phyloP scores from a whole-genome alignment of 2,797 vertebrate species.

The Coilia nasus region DNA sequence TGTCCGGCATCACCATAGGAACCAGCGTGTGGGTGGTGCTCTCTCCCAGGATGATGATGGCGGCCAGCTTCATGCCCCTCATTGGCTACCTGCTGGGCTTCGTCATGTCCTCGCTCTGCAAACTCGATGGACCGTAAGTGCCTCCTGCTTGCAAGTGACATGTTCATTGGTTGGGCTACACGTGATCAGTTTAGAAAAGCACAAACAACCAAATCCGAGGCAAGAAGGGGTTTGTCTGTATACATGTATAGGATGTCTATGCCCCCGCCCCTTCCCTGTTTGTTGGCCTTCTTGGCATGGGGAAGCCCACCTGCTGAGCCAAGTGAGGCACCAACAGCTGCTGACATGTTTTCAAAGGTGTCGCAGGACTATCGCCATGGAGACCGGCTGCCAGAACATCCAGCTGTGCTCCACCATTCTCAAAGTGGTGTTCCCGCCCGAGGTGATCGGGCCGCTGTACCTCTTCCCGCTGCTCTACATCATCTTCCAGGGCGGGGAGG shows the following conservation, averaged over 20 bases:
- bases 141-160: too few species aligned
- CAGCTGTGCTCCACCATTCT: slow-evolving; percentile 82
- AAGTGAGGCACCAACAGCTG: not conserved
- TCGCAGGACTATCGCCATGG: slow-evolving; percentile 78
- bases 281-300: too few species aligned
- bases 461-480: slow-evolving; percentile 85
- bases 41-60: slow-evolving; percentile 69
- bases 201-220: too few species aligned
- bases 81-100: slow-evolving; percentile 81
- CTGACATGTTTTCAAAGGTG: slow-evolving; percentile 63
- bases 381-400: slow-evolving; percentile 85
- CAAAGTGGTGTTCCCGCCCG: slow-evolving; percentile 75
- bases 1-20: slow-evolving; percentile 67
- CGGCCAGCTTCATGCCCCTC: slow-evolving; percentile 79
- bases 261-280: too few species aligned
- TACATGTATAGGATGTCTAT: too few species aligned
- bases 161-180: too few species aligned
- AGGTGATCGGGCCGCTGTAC: slow-evolving; percentile 77
- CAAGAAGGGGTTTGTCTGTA: too few species aligned
- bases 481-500: slow-evolving; percentile 77
- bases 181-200: too few species aligned
- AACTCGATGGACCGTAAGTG: slow-evolving; percentile 73
- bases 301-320: too few species aligned
- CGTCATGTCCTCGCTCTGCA: slow-evolving; percentile 71
- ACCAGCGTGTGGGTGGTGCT: slow-evolving; percentile 64